Base-by-base conservation (phyloP, 2,797 vertebrate species). In the Phataginus tetradactyla region DNA sequence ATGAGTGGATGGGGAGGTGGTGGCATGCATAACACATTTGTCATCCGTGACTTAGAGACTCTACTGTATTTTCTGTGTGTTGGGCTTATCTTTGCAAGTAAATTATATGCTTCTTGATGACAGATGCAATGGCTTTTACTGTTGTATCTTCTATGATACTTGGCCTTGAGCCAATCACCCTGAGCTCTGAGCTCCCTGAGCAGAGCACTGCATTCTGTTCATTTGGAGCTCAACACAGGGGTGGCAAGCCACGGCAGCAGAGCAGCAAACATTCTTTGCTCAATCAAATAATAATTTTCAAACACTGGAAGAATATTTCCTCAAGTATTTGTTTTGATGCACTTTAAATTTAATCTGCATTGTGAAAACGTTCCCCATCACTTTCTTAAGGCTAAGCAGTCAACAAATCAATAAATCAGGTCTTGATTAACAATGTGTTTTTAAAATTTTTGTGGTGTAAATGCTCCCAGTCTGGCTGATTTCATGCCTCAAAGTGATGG, bases 201-300 rank as follows among this genome's bases (percentile, higher is more conserved):
- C 7, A 17, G 7, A 10, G 32, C 21, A 4, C 39, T 13, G 42
- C 7, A 7, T 34, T 25, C 18, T 85, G 12, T 77, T 75, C 80
- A 14, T 59, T 79, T 39, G 27, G 59, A 77, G 10, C 29, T 68
- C 25, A 59, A n/a, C 51, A 39, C 25, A 15, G 45, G 3, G 17
- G 51, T 23, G 59, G 45, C 45, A 86, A 71, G 84, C 0, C 34
- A 11, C 0, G 15, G 37, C 17, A 39, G 37, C 1, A 32, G 10
- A 45, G 49, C 77, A 8, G 37, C 42, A 57, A 23, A n/a, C 77
- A 86, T 34, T 86, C 64, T 93, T 95, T 86, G 9, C 20, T 79
- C 51, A 51, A 42, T 87, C 27, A 90, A 85, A 39, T 74, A 78
- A 37, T 90, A 55, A 39, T 84, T 74, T 93, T 75, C 39, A 93